phyloP scores from a whole-genome alignment of 1,140 invertebrate species.

The Listronotus bonariensis region DNA sequence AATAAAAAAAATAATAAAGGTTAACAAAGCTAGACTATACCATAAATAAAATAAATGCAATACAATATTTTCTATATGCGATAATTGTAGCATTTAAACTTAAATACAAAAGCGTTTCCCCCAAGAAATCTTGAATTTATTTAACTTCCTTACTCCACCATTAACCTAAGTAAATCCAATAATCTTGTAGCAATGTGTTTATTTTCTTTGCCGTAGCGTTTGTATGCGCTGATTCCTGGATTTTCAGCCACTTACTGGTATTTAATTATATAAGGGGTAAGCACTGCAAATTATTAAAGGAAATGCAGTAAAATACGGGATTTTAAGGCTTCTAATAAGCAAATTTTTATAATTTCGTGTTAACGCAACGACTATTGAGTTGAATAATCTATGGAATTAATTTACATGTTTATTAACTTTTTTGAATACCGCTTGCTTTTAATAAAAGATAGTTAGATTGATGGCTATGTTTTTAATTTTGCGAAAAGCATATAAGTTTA shows the following conservation, averaged over 20 bases:
- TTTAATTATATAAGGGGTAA: constrained; percentile 21
- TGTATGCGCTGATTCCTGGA: constrained; percentile 21
- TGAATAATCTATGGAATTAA: too few relatives aligned
- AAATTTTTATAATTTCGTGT: too few relatives aligned
- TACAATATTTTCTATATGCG: too few relatives aligned
- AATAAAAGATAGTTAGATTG: too few relatives aligned
- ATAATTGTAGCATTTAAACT: too few relatives aligned
- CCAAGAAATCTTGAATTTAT: constrained; percentile 11
- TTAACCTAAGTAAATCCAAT: constrained; percentile 29
- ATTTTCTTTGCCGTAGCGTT: constrained; percentile 29
- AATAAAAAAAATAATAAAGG: too few relatives aligned
- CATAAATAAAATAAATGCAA: too few relatives aligned
- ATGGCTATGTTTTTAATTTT: too few relatives aligned
- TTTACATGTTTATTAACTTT: background rate
- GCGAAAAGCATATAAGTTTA: too few relatives aligned
- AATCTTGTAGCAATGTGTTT: constrained; percentile 37
- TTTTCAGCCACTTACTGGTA: constrained; percentile 20
- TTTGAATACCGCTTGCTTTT: too few relatives aligned
- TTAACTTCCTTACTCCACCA: constrained; percentile 20
- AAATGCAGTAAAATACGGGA: background rate
- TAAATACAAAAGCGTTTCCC: background rate
- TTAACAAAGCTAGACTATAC: too few relatives aligned
- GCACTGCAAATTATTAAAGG: background rate
- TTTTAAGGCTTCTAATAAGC: background rate
- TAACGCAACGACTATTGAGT: too few relatives aligned